Percentiles rank a stretch among this genome's conserved stretches.
These are phyloP conservation scores for Chaitophorus viminalis DNA, from an alignment of 2,888 invertebrate genomes.

Conservation along the genomic window DNA sequence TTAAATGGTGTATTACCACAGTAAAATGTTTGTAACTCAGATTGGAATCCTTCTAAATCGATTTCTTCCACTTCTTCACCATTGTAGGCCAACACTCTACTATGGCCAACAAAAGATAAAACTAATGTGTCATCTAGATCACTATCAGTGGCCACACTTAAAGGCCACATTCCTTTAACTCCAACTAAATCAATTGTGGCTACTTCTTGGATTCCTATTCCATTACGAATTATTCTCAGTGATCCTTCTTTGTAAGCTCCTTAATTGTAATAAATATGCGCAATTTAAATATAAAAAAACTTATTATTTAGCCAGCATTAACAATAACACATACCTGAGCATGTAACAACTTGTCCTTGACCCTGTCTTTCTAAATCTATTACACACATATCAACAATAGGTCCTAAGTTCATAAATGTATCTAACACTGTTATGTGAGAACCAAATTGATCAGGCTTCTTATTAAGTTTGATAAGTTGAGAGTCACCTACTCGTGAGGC, in stretches of 20 bases:
- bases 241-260: constrained; percentile 97
- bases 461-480: constrained; percentile 89
- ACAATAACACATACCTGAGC: constrained; percentile 76
- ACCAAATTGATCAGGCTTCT: constrained; percentile 83
- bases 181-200: constrained; percentile 97
- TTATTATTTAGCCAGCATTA: background rate
- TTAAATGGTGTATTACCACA: constrained; percentile 89
- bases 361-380: constrained; percentile 97
- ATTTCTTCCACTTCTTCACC: constrained; percentile 99
- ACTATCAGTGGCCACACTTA: constrained; percentile 73
- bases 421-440: constrained; percentile 96
- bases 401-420: constrained; percentile 95
- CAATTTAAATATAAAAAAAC: constrained; percentile 8
- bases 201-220: constrained; percentile 98
- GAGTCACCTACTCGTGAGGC: constrained; percentile 97
- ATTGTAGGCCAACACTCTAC: constrained; percentile 85
- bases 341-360: constrained; percentile 97
- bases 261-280: constrained; percentile 64
- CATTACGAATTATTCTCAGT: constrained; percentile 94
- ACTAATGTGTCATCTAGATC: constrained; percentile 89
- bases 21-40: constrained; percentile 92
- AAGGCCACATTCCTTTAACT: constrained; percentile 97
- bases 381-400: constrained; percentile 97
- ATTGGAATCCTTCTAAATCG: constrained; percentile 89
- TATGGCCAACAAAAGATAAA: constrained; percentile 96